Percentiles rank a stretch among this genome's conserved stretches.
phyloP scores from a whole-genome alignment of 2,797 vertebrate species.

The Onychomys leucogaster region DNA sequence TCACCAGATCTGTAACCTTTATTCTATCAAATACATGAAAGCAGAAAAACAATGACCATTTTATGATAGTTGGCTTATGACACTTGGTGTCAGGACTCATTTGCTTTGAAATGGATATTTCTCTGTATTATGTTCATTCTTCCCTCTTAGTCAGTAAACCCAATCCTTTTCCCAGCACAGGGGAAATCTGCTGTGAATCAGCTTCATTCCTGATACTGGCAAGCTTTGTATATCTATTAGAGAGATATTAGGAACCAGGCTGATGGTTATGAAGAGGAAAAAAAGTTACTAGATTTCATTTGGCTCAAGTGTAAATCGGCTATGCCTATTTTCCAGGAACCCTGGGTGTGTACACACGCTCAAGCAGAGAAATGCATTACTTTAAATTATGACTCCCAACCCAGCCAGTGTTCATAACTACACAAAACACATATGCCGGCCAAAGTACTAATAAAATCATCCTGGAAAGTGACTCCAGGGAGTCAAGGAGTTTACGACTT shows the following conservation, averaged over 20 bases:
- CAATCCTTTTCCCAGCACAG: constrained; percentile 43
- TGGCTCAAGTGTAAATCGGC: constrained; percentile 16
- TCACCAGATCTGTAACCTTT: background rate
- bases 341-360: too few species aligned
- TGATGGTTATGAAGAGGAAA: background rate
- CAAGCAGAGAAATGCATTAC: background rate
- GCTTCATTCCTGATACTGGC: background rate
- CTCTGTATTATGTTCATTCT: background rate
- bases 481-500: constrained; percentile 61
- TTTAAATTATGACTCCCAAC: constrained; percentile 39
- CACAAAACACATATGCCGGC: background rate
- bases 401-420: background rate
- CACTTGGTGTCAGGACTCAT: constrained; percentile 27
- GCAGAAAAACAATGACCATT: background rate
- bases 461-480: constrained; percentile 28
- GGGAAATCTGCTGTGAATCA: constrained; percentile 39
- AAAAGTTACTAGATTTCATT: background rate
- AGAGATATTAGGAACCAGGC: constrained; percentile 33
- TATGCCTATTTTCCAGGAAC: background rate
- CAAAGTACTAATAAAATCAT: constrained; percentile 36
- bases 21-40: background rate
- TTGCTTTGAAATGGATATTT: constrained; percentile 50
- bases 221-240: constrained; percentile 4
- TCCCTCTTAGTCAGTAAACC: background rate
- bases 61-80: constrained; percentile 20